A percentile compares a stretch with the other conserved stretches of the same genome.
Evolutionary conservation across 2,888 invertebrate genomes (phyloP).

Genomic region (Mamestra brassicae): DNA sequence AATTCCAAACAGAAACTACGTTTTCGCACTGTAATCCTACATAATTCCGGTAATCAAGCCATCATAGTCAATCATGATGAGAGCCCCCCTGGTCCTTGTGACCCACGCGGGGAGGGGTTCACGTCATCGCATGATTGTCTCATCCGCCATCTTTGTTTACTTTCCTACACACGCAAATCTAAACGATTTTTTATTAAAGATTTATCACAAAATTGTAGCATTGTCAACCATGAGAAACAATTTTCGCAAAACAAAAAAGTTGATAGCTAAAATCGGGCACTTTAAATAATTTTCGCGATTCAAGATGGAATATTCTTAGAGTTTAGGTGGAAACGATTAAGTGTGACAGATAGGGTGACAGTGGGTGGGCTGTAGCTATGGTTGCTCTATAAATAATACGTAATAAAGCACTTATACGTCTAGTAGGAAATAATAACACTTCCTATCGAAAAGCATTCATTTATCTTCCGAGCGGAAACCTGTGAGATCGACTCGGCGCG

Average conservation of each 20-base stretch:
- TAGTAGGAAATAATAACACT: conserved; percentile 75
- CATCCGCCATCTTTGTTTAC: conserved; percentile 27
- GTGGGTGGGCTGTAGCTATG: conserved; percentile 45
- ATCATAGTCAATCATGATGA: conserved; percentile 37
- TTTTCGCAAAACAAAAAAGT: conserved; percentile 3
- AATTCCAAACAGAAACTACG: conserved; percentile 26
- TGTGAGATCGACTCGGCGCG: conserved; percentile 36
- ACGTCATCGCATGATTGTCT: conserved; percentile 24
- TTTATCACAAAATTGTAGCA: conserved; percentile 35
- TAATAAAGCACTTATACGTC: conserved; percentile 70
- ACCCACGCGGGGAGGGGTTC: too few species aligned
- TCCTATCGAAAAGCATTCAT: conserved; percentile 78
- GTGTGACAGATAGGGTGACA: conserved; percentile 30
- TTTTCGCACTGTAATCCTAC: conserved; percentile 37
- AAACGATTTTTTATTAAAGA: conserved; percentile 16
- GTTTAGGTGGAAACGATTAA: conserved; percentile 49
- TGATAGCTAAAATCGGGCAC: background rate
- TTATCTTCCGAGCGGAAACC: conserved; percentile 77
- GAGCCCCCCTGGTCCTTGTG: background rate
- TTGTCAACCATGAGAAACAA: conserved; percentile 26
- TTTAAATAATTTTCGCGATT: conserved; percentile 7
- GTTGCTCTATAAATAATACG: conserved; percentile 54
- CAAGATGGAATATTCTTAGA: background rate
- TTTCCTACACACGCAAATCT: conserved; percentile 24
- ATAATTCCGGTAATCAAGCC: conserved; percentile 51